A percentile compares a stretch with the other conserved stretches of the same genome.
phyloP scores from a whole-genome alignment of 2,797 vertebrate genomes.

The Rhodeus uyekii region DNA sequence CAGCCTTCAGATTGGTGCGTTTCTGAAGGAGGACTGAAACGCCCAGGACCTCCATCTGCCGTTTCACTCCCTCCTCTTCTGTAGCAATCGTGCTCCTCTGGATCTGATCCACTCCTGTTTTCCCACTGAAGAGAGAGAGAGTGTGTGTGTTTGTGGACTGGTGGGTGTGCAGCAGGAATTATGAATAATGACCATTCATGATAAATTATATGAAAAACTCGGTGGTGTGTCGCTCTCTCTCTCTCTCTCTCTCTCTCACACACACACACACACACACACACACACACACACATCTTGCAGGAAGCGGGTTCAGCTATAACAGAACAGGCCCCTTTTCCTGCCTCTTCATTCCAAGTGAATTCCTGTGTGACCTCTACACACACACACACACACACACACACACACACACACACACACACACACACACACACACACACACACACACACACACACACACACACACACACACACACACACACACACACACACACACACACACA shows the following conservation, averaged over 20 bases:
- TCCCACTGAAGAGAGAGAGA: background rate
- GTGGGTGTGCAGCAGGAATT: background rate
- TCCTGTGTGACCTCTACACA: background rate
- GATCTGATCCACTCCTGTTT: background rate
- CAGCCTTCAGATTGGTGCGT: constrained; percentile 27
- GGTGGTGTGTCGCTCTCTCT: background rate
- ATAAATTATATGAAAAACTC: background rate
- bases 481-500: no score
- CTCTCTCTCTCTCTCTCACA: no score
- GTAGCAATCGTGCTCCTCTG: background rate
- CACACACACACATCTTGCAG: background rate
- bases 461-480: no score
- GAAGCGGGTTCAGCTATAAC: constrained; percentile 1
- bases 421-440: background rate
- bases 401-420: background rate
- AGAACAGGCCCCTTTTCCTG: constrained; percentile 17
- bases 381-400: background rate
- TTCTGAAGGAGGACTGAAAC: constrained; percentile 18
- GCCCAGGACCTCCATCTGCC: background rate
- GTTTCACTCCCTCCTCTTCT: background rate
- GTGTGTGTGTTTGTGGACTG: constrained; percentile 19
- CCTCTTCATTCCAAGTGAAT: background rate
- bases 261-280: background rate
- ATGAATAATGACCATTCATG: constrained; percentile 7
- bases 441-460: no score